phyloP scores from a whole-genome alignment of 2,113 vertebrate species.

The Aviceda subcristata region DNA sequence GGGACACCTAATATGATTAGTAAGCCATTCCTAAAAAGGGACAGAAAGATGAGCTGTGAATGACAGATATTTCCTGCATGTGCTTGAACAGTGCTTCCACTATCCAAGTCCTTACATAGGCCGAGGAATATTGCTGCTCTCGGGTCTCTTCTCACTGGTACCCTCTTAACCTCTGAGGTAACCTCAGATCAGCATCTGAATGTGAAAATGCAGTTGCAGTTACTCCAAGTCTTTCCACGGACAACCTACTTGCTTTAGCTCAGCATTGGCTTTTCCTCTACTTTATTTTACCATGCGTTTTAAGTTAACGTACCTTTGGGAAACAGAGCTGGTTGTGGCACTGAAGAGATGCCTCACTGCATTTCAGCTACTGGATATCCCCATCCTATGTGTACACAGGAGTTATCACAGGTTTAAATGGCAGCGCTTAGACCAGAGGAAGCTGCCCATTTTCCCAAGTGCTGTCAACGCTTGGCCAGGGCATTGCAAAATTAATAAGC shows the following conservation, averaged over 20 bases:
- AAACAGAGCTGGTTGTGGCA: neutral
- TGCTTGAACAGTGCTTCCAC: neutral
- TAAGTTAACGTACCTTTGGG: neutral
- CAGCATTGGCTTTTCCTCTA: neutral
- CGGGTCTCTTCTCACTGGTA: neutral
- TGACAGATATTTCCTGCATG: neutral
- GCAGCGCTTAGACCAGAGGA: neutral
- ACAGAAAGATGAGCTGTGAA: neutral
- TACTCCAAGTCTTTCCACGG: neutral
- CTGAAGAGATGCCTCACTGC: neutral
- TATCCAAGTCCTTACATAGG: neutral
- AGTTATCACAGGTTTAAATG: neutral
- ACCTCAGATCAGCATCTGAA: neutral
- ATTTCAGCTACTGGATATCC: neutral
- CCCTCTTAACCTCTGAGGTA: neutral
- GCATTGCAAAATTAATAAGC: neutral
- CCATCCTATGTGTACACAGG: accelerated
- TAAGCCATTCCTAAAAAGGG: neutral
- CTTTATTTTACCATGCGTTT: neutral
- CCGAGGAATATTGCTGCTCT: neutral
- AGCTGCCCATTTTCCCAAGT: neutral
- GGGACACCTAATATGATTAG: neutral
- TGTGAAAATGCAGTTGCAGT: neutral
- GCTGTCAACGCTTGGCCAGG: neutral
- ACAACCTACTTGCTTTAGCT: neutral